A percentile compares a stretch with the other conserved stretches of the same genome.
These are phyloP conservation scores for Caenorhabditis tropicalis DNA, from an alignment of 1,140 invertebrate genomes.

Conservation along the genomic window DNA sequence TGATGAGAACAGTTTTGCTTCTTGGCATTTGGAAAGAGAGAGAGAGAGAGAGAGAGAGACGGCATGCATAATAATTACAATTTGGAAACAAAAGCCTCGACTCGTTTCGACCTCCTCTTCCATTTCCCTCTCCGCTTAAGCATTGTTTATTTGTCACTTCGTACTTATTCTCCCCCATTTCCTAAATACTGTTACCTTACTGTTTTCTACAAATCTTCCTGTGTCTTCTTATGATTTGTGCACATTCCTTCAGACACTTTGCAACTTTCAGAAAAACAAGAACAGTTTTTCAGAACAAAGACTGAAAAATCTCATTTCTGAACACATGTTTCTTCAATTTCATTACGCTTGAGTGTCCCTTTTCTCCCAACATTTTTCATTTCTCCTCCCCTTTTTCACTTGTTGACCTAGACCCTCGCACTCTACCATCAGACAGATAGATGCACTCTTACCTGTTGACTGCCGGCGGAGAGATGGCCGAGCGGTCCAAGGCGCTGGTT, in stretches of 20 bases:
- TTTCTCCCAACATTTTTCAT: neutral
- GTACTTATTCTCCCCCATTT: no score
- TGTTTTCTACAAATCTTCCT: neutral
- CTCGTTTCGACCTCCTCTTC: neutral
- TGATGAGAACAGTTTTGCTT: slow-evolving; percentile 26
- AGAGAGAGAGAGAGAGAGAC: neutral
- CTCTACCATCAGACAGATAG: neutral
- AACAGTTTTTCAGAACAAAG: neutral
- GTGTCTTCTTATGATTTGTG: neutral
- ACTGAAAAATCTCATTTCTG: neutral
- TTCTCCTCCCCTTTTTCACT: neutral
- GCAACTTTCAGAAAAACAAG: no score
- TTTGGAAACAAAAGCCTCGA: slow-evolving; percentile 31
- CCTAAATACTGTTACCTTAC: no score
- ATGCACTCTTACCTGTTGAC: neutral
- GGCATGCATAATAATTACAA: slow-evolving; percentile 42
- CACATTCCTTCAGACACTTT: neutral
- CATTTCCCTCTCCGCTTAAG: neutral
- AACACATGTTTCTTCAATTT: neutral
- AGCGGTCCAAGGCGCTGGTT: slow-evolving; percentile 99
- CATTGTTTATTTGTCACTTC: slow-evolving; percentile 29
- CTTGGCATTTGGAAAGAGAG: neutral
- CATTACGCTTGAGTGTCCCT: neutral
- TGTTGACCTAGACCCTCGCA: neutral
- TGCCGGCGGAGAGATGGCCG: slow-evolving; percentile 82